A percentile compares a stretch with the other conserved stretches of the same genome.
phyloP scores from a whole-genome alignment of 2,888 invertebrate genomes.

The Synergus itoensis region DNA sequence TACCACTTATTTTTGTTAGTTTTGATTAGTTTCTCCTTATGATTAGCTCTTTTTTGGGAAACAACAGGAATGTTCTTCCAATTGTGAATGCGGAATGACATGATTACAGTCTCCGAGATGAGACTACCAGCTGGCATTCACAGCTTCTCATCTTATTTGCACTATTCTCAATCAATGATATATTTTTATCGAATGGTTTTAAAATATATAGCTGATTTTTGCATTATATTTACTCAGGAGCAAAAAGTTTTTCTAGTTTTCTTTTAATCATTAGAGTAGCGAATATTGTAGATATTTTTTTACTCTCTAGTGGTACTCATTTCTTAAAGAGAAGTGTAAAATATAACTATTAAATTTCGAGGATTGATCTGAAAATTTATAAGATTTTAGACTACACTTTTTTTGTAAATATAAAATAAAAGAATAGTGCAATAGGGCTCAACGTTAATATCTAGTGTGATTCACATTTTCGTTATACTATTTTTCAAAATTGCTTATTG shows the following conservation, averaged over 20 bases:
- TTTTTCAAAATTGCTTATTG: neutral
- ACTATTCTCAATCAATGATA: slow-evolving; percentile 10
- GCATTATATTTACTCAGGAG: too few species aligned
- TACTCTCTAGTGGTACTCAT: too few species aligned
- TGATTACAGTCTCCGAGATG: slow-evolving; percentile 30
- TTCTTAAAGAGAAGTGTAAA: too few species aligned
- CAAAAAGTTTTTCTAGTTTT: neutral
- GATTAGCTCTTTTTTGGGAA: slow-evolving; percentile 56
- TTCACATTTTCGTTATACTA: neutral
- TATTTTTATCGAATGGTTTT: neutral
- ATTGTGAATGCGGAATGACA: slow-evolving; percentile 77
- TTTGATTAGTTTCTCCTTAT: slow-evolving; percentile 55
- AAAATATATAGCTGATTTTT: neutral
- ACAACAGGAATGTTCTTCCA: slow-evolving; percentile 77
- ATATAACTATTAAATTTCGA: too few species aligned
- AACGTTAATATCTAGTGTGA: neutral
- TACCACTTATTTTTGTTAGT: slow-evolving; percentile 56
- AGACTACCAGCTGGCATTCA: slow-evolving; percentile 29
- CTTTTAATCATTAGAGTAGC: too few species aligned
- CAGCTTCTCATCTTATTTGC: slow-evolving; percentile 22
- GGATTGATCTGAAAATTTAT: neutral
- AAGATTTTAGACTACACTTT: too few species aligned
- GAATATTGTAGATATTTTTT: too few species aligned
- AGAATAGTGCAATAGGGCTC: slow-evolving; percentile 23
- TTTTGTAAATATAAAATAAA: neutral